Evolutionary conservation across 92 coral and sea anemone genomes (phyloP).

Genomic region (Montipora capitata): DNA sequence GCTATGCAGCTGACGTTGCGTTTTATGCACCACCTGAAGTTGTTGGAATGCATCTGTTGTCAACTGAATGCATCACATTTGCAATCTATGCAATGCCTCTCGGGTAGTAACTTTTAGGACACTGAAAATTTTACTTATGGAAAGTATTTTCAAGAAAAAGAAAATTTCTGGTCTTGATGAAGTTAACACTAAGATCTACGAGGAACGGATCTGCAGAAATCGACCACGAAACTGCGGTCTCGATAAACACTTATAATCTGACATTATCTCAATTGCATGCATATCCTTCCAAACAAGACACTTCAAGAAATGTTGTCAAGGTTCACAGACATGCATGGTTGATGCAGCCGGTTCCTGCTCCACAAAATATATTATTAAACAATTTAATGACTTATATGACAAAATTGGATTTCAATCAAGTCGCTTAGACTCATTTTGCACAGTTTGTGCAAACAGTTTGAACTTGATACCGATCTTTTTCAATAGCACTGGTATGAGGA

Average conservation of each 20-base stretch:
- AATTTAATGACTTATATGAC: not conserved
- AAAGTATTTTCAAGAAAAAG: conserved; percentile 8
- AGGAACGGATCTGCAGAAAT: not conserved
- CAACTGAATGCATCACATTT: conserved; percentile 4
- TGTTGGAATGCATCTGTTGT: conserved; percentile 12
- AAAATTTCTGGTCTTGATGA: conserved; percentile 4
- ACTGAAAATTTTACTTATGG: conserved; percentile 31
- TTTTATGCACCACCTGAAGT: conserved; percentile 2
- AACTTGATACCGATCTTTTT: not conserved
- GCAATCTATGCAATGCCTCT: conserved; percentile 40
- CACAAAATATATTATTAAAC: not conserved
- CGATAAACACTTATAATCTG: not conserved
- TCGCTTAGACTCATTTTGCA: not conserved
- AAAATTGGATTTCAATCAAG: not conserved
- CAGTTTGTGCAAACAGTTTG: not conserved
- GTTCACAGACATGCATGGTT: not conserved
- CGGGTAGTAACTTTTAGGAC: conserved; percentile 35
- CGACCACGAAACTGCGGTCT: not conserved
- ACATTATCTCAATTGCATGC: too few relatives aligned
- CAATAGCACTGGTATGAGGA: too few relatives aligned
- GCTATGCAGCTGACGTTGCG: conserved; percentile 11
- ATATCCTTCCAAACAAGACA: not conserved
- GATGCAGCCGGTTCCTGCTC: not conserved
- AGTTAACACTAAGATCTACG: not conserved
- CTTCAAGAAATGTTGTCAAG: not conserved